These are phyloP conservation scores for Paradisaea rubra DNA, from an alignment of 2,113 vertebrate genomes.

Conservation along the genomic window DNA sequence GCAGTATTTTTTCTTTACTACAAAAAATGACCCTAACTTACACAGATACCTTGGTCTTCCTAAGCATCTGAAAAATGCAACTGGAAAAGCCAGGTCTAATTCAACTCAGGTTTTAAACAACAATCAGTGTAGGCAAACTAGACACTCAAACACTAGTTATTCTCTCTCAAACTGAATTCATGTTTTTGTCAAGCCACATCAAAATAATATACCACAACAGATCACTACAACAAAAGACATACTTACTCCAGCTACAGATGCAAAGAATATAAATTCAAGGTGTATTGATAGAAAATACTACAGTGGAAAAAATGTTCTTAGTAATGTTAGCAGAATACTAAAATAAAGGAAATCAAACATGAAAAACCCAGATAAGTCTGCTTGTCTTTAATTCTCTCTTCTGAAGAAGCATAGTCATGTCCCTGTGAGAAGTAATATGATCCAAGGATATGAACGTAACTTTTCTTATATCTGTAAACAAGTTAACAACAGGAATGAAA, in stretches of 20 bases:
- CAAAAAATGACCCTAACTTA: neutral
- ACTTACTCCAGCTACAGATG: neutral
- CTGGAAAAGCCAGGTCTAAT: neutral
- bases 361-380: neutral
- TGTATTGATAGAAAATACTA: neutral
- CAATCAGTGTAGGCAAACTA: neutral
- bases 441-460: neutral
- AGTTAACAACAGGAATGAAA: conserved; percentile 10
- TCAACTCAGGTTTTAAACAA: neutral
- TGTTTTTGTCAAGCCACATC: neutral
- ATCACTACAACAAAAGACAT: neutral
- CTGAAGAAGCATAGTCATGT: neutral
- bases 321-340: neutral
- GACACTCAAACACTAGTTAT: neutral
- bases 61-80: neutral
- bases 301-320: neutral
- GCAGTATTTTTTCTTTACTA: neutral
- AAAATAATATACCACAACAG: neutral
- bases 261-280: neutral
- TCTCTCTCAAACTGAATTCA: neutral
- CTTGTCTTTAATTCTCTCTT: neutral
- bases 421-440: conserved; percentile 12
- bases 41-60: neutral
- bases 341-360: neutral
- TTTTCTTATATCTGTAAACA: conserved; percentile 49